Percentiles rank a stretch among this genome's conserved stretches.
Conservation (phyloP, 1,140 invertebrate genomes). For the Geopemphigus sp. region DNA sequence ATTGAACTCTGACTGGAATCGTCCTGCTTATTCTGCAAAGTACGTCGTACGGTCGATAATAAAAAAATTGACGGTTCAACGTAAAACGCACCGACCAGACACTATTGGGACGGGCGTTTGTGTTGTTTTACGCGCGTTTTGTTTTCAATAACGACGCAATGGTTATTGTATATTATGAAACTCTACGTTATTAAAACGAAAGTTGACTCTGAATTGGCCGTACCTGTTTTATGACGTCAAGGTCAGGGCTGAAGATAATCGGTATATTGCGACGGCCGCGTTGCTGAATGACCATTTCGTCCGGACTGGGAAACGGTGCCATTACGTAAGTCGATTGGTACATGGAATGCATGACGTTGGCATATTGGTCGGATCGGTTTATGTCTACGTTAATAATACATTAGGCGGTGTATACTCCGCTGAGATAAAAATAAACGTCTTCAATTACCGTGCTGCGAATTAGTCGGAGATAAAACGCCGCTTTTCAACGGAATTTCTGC, state of each 20-base stretch:
- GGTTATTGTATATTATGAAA: no score
- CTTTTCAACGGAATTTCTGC: slow-evolving; percentile 54
- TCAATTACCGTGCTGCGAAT: slow-evolving; percentile 17
- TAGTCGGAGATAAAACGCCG: slow-evolving; percentile 50
- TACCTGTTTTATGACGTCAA: slow-evolving; percentile 60
- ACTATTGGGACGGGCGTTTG: no score
- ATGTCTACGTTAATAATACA: not conserved
- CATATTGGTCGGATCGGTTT: not conserved
- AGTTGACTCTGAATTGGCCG: not conserved
- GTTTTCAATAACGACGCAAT: not conserved
- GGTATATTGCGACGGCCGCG: slow-evolving; percentile 58
- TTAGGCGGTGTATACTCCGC: no score
- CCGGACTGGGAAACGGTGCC: slow-evolving; percentile 64
- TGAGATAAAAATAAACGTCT: no score
- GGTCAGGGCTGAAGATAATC: slow-evolving; percentile 66
- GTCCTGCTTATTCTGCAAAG: not conserved
- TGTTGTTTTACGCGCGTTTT: no score
- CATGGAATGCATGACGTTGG: slow-evolving; percentile 29
- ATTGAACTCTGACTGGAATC: slow-evolving; percentile 55
- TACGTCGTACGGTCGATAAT: no score
- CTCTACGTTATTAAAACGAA: not conserved
- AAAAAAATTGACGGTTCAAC: no score
- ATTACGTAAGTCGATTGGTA: slow-evolving; percentile 54
- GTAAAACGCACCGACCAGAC: no score
- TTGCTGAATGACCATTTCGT: slow-evolving; percentile 68